Base-by-base conservation (phyloP, 2,113 vertebrate genomes). In the Rhabdornis inornatus region DNA sequence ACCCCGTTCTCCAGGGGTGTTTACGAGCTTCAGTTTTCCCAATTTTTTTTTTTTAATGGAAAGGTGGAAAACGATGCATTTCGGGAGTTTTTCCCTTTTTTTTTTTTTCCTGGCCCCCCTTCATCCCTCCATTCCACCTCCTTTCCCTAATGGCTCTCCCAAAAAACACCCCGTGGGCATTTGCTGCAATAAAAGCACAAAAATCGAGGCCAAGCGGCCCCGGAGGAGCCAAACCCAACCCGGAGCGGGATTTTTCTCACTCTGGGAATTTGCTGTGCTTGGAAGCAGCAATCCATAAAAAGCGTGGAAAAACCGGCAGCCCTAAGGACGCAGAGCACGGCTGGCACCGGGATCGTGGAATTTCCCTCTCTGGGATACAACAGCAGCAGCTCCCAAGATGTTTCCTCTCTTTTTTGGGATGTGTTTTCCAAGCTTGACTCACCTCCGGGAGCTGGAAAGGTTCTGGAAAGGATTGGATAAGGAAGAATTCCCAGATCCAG, bases 371-470 rank as follows among this genome's bases (percentile, higher is more conserved):
- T 2, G 14, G 23, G 55, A 75, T 17, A 10, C 25, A 17, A 28
- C 56, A 7, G 25, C 1, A 4, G 9, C 4, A 9, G 12, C 9
- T 33, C 57, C 75, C 37, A 2, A 42, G 30, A 6, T 1, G 37
- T 28, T 64, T 40, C 59, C 37, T 42, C n/a, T 15, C 4, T 31
- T 19, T 57, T 35, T 57, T 21, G 49, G 60, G 76, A 53, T 44
- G 19, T 0, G 11, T 35, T 79, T 79, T 11, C 47, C 37, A 22
- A 44, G 60, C 19, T 7, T 4, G 39, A 53, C 21, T 49, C 72
- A 20, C 9, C n/a, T 31, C 27, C 5, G 8, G 37, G 30, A 50
- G 59, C 22, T 39, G 49, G 47, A 6, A 52, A 23, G 4, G 60
- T 11, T 64, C 59, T 28, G 31, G 39, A 64, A 31, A n/a, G 14